Conservation (phyloP, 2,888 invertebrate species). For the Drosophila nigritarsus region DNA sequence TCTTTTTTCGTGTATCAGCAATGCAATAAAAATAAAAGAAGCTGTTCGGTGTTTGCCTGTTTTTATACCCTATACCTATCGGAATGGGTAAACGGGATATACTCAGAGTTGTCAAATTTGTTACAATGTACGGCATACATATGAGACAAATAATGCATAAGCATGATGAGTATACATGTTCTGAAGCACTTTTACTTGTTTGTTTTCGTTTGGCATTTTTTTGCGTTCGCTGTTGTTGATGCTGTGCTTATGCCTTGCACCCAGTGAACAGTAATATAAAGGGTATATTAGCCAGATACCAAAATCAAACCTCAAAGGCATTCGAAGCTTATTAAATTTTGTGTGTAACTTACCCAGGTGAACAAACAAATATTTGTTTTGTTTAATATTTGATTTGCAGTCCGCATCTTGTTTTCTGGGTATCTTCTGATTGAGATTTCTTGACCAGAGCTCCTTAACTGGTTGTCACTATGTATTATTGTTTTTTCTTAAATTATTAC, state of each 20-base stretch:
- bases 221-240: constrained; percentile 23
- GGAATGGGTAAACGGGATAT: not conserved
- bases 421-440: not conserved
- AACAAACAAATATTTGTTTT: not conserved
- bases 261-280: not conserved
- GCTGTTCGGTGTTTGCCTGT: constrained; percentile 44
- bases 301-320: not conserved
- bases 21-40: constrained; percentile 43
- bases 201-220: constrained; percentile 33
- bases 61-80: constrained; percentile 12
- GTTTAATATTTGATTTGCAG: not conserved
- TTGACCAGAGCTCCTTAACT: not conserved
- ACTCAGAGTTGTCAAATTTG: not conserved
- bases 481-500: constrained; percentile 6
- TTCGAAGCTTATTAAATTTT: not conserved
- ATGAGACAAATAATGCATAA: not conserved
- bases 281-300: not conserved
- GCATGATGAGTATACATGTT: not conserved
- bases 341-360: not conserved
- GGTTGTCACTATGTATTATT: constrained; percentile 1
- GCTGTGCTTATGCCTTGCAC: constrained; percentile 11
- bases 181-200: constrained; percentile 15
- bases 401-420: not conserved
- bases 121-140: not conserved
- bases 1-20: constrained; percentile 20